A percentile compares a stretch with the other conserved stretches of the same genome.
phyloP scores from a whole-genome alignment of 1,140 invertebrate species.

The Paraescarpia echinospica region DNA sequence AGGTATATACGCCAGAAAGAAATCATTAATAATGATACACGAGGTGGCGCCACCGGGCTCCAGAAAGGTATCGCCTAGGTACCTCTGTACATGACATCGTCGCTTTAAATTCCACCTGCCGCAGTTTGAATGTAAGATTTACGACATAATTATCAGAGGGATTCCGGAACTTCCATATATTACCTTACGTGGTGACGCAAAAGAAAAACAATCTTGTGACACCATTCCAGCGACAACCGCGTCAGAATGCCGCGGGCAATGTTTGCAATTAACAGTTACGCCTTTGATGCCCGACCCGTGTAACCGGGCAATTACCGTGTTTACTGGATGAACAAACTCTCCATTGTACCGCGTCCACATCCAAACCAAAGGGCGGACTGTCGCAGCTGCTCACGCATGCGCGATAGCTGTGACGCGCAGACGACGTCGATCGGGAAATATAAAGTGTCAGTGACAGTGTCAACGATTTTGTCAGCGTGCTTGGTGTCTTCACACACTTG shows the following conservation, averaged over 20 bases:
- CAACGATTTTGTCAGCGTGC: background rate
- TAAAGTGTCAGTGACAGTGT: background rate
- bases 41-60: background rate
- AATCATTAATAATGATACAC: background rate
- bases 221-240: background rate
- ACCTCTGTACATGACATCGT: background rate
- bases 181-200: background rate
- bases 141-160: background rate
- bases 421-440: background rate
- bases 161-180: background rate
- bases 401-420: background rate
- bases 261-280: background rate
- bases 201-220: background rate
- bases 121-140: background rate
- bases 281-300: background rate
- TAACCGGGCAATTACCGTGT: background rate
- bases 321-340: background rate
- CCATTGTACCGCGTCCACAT: background rate
- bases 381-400: background rate
- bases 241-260: background rate
- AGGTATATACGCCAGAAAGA: background rate
- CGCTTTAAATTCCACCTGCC: background rate
- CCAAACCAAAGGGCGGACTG: background rate
- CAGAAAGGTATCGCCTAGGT: background rate
- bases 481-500: background rate